Base-by-base conservation (phyloP, 35 echinoderm and acorn worm genomes). In the Hemicentrotus pulcherrimus region DNA sequence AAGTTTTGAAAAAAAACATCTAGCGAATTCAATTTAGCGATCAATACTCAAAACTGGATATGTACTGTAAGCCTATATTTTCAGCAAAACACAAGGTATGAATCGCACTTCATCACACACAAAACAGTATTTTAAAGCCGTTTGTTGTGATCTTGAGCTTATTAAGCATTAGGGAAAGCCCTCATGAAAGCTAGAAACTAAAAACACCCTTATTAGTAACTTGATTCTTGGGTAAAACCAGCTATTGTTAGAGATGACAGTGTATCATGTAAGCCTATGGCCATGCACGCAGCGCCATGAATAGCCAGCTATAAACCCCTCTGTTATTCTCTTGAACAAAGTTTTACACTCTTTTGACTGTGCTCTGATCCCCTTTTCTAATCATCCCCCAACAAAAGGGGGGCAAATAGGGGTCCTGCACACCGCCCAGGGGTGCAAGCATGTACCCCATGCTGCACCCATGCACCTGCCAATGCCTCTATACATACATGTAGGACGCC, bases 301-400 rank as follows among this genome's bases (percentile, higher is more conserved):
- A 90, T 90, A 90, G 31, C 88, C 88, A 90, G 32, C 46, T 33
- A 90, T 90, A 15, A 6, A 7, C 32, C 33, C 46, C 6, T 30
- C 19, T 32, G 13, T 32, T 47, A 90, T 33, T 47, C 45, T 35
- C 88, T 16, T 33, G 88, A 33, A 90, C 32, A 47, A 47, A 47
- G 32, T 90, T 90, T 90, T 47, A 90, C 88, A 90, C 88, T 47
- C 88, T 47, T 22, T 90, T 90, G n/a, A n/a, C n/a, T n/a, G 32
- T 90, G 28, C 65, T 90, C n/a, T 45, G 46, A 90, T 45, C 88
- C 88, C 88, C 88, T 46, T 33, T 47, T 45, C 88, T 90, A 90
- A 90, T 90, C 88, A 90, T 78, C 88, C 88, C 88, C 88, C 88
- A 90, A 90, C 88, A 90, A 90, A 18, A 90, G 88, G 88, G 65